Evolutionary conservation across 92 coral and sea anemone genomes (phyloP), one percentile per base, ranked within the genome.

Genomic region (Epizoanthus fatuus): DNA sequence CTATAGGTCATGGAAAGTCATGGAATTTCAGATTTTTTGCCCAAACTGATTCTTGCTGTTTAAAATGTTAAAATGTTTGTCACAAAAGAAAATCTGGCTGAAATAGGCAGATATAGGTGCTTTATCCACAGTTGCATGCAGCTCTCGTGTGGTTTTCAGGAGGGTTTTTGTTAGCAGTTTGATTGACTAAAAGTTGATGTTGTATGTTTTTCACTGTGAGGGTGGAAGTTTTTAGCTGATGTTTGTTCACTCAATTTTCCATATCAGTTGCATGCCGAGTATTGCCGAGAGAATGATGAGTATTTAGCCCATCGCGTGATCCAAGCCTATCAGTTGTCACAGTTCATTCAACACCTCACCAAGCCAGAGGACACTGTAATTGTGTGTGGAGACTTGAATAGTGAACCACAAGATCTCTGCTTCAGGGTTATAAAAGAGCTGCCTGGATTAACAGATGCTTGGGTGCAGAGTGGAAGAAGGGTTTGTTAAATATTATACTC

Each of bases 341-440:
- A 95, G 88, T 92, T 95, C 51, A 88, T 97, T 68, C 86, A 92
- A 22, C 95, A 93, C 38, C 74, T 94, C 51, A 97, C 99, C 6
- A 86, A 84, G 20, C 97, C 97, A 1, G 87, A 89, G 38, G 98
- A 95, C 78, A 60, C 89, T 63, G 97, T 95, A 38, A 81, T 97
- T 25, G 92, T 97, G 57, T 97, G 98, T 62, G 99, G 99, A 10
- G 99, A 97, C 78, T 93, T 97, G 92, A 97, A 97, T 79, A 83
- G 94, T 56, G 95, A 93, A 69, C 98, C 99, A 39, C 85, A 84
- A 40, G 94, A 95, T 68, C 88, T 91, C 39, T 93, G 97, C 69
- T 95, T 95, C 81, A 92, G 94, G 65, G 77, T 97, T 3, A 86
- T 97, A 29, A 87, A 88, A 71, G 86, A 90, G 51, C 89, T 93